Evolutionary conservation across 2,113 vertebrate genomes (phyloP).

Genomic region (Neoarius graeffei): DNA sequence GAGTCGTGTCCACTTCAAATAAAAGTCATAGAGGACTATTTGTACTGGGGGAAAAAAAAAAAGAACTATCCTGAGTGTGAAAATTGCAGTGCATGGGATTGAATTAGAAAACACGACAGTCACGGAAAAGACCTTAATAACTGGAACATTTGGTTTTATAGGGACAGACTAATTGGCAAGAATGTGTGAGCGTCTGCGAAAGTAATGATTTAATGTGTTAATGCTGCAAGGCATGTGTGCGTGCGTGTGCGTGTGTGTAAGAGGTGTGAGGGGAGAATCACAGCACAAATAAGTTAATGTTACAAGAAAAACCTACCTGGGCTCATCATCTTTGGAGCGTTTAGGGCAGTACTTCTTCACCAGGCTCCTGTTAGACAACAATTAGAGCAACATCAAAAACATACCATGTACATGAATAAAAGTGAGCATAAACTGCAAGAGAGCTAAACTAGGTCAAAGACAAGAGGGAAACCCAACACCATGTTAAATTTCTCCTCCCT

Average conservation of each 20-base stretch:
- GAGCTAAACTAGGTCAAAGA: conserved; percentile 50
- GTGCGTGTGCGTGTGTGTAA: neutral
- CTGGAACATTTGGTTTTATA: conserved; percentile 1
- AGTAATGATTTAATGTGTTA: neutral
- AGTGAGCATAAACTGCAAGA: conserved; percentile 21
- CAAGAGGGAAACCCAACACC: conserved; percentile 27
- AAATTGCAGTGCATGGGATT: neutral
- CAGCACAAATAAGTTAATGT: neutral
- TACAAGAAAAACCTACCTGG: conserved; percentile 77
- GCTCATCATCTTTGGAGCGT: conserved; percentile 95
- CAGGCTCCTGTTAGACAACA: conserved; percentile 79
- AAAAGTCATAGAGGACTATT: neutral
- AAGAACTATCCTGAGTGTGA: neutral
- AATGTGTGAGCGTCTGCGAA: neutral
- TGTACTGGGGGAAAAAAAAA: neutral
- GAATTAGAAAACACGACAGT: neutral
- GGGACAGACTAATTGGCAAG: neutral
- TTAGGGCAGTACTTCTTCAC: conserved; percentile 98
- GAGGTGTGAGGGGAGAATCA: neutral
- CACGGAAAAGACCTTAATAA: neutral
- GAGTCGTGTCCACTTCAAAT: neutral
- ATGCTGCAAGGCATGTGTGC: neutral
- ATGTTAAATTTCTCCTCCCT: conserved; percentile 36
- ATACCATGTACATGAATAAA: conserved; percentile 1
- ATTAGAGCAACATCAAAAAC: conserved; percentile 19